Conservation (phyloP, 2,888 invertebrate genomes). For the Nomada fucata region DNA sequence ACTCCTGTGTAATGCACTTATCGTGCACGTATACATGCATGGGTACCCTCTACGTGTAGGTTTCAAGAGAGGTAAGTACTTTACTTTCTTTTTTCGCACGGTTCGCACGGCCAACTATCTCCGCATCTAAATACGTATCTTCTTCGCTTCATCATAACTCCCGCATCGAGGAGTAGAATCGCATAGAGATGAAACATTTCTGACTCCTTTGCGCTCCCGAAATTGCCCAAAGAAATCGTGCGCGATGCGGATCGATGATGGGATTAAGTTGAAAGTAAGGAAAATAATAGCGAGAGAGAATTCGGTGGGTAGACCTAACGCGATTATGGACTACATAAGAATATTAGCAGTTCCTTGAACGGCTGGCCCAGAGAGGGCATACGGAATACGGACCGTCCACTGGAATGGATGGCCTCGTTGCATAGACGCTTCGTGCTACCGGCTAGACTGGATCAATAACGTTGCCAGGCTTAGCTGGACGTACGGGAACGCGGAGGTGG, state of each 20-base stretch:
- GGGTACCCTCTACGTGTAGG: background rate
- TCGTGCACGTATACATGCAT: background rate
- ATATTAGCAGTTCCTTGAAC: constrained; percentile 30
- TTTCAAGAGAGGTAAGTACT: background rate
- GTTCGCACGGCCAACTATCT: too few species aligned
- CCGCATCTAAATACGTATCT: too few species aligned
- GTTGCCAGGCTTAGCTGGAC: constrained; percentile 62
- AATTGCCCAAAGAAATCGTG: background rate
- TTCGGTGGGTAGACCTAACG: constrained; percentile 7
- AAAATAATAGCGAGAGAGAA: background rate
- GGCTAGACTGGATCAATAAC: constrained; percentile 71
- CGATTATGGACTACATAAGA: constrained; percentile 17
- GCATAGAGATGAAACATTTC: too few species aligned
- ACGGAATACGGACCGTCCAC: constrained; percentile 38
- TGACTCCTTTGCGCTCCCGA: too few species aligned
- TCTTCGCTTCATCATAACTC: too few species aligned
- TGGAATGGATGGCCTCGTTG: constrained; percentile 73
- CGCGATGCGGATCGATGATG: background rate
- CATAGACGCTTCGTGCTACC: constrained; percentile 59
- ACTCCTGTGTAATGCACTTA: constrained; percentile 30
- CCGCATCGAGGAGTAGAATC: too few species aligned
- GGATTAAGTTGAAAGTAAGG: background rate
- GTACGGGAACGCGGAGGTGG: constrained; percentile 57
- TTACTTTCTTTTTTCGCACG: too few species aligned
- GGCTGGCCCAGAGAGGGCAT: constrained; percentile 8